phyloP scores from a whole-genome alignment of 2,113 vertebrate genomes.

The Catharus fuscescens region DNA sequence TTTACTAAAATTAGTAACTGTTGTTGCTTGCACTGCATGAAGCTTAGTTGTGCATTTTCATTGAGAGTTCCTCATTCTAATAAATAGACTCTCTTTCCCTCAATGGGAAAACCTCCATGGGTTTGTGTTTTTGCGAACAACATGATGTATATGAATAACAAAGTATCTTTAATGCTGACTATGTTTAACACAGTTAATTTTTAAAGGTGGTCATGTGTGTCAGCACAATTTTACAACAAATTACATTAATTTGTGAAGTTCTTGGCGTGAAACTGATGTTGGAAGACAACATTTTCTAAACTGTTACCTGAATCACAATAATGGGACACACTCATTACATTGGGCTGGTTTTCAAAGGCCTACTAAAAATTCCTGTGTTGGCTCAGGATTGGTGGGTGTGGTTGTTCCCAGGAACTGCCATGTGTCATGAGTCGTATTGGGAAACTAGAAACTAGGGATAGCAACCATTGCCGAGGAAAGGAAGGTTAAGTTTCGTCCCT shows the following conservation, averaged over 20 bases:
- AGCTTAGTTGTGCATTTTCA: background rate
- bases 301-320: background rate
- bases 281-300: background rate
- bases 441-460: background rate
- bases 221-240: background rate
- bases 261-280: background rate
- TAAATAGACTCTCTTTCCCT: background rate
- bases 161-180: background rate
- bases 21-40: background rate
- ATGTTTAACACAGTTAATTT: background rate
- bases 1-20: background rate
- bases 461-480: background rate
- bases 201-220: background rate
- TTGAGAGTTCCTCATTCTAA: background rate
- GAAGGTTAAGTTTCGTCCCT: background rate
- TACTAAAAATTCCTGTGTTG: background rate
- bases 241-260: background rate
- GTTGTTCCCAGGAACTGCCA: background rate
- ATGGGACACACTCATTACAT: background rate
- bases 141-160: background rate
- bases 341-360: background rate
- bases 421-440: background rate
- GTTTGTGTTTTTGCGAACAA: background rate
- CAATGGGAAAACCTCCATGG: background rate
- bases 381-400: fast-evolving